A percentile compares a stretch with the other conserved stretches of the same genome.
Evolutionary conservation across 1,140 invertebrate species (phyloP).

Genomic region (Sipha flava): DNA sequence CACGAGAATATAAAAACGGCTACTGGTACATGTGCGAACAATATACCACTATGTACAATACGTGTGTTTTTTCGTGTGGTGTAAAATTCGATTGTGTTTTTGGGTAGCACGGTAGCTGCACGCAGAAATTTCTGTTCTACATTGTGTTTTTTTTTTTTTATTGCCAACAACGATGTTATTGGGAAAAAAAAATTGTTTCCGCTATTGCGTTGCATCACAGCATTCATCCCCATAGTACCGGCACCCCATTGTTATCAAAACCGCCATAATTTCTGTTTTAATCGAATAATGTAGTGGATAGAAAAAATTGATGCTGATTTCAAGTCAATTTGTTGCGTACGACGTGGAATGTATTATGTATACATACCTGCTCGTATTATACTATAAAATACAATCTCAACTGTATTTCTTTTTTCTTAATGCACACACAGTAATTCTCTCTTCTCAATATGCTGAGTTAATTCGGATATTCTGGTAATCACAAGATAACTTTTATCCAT

Average conservation of each 20-base stretch:
- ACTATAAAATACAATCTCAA: no score
- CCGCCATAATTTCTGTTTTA: conserved; percentile 20
- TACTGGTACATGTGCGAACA: conserved; percentile 4
- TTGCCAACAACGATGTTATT: neutral
- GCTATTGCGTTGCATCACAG: conserved; percentile 9
- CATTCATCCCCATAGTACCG: neutral
- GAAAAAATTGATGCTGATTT: neutral
- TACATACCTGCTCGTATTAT: no score
- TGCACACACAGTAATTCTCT: no score
- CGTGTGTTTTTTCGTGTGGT: neutral
- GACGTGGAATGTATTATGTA: no score
- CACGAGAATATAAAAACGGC: neutral
- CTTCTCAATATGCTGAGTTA: no score
- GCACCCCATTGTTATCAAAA: neutral
- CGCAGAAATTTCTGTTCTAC: neutral
- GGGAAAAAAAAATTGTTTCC: conserved; percentile 13
- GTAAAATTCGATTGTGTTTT: conserved; percentile 23
- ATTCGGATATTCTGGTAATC: no score
- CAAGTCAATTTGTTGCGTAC: neutral
- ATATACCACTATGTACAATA: neutral
- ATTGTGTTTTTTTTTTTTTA: neutral
- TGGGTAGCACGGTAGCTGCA: conserved; percentile 21
- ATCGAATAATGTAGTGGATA: neutral
- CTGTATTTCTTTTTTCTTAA: no score
- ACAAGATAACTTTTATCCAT: no score